Evolutionary conservation across 1,140 invertebrate species (phyloP).

Genomic region (Amphibalanus amphitrite): DNA sequence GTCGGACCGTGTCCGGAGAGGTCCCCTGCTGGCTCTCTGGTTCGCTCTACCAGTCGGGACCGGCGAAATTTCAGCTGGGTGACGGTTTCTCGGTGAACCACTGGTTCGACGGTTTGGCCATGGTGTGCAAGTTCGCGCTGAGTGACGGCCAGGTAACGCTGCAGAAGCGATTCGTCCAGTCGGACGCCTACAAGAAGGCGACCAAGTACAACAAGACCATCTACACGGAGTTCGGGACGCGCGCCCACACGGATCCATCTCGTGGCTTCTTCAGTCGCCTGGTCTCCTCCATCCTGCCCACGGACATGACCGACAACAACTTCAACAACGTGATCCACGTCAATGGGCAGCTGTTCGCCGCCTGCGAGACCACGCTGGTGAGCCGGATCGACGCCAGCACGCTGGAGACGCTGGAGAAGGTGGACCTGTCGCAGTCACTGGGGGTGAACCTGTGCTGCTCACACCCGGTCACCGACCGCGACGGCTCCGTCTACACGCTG

Average conservation of each 20-base stretch:
- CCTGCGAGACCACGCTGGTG: conserved; percentile 28
- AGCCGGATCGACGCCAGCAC: conserved; percentile 25
- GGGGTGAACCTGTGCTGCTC: conserved; percentile 23
- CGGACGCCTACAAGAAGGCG: conserved; percentile 28
- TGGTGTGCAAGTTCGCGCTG: conserved; percentile 5
- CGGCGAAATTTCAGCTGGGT: conserved; percentile 17
- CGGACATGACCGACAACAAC: conserved; percentile 29
- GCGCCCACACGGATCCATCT: conserved; percentile 26
- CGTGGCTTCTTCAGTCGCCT: conserved; percentile 27
- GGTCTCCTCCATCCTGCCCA: conserved; percentile 22
- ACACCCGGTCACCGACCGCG: conserved; percentile 19
- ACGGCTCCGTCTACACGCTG: conserved; percentile 21
- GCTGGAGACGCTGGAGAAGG: conserved; percentile 28
- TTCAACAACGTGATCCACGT: conserved; percentile 25
- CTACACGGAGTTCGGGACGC: conserved; percentile 30
- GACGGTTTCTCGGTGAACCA: conserved; percentile 13
- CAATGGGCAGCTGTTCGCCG: conserved; percentile 27
- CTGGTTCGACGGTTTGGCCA: conserved; percentile 15
- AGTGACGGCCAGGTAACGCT: conserved; percentile 19
- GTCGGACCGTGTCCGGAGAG: conserved; percentile 7
- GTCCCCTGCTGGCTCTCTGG: conserved; percentile 16
- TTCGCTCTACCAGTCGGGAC: conserved; percentile 15
- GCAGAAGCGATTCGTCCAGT: conserved; percentile 24
- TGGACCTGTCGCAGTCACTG: conserved; percentile 23
- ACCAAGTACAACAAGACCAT: conserved; percentile 23